Conservation (phyloP, 1,140 invertebrate genomes). For the Penaeus chinensis region DNA sequence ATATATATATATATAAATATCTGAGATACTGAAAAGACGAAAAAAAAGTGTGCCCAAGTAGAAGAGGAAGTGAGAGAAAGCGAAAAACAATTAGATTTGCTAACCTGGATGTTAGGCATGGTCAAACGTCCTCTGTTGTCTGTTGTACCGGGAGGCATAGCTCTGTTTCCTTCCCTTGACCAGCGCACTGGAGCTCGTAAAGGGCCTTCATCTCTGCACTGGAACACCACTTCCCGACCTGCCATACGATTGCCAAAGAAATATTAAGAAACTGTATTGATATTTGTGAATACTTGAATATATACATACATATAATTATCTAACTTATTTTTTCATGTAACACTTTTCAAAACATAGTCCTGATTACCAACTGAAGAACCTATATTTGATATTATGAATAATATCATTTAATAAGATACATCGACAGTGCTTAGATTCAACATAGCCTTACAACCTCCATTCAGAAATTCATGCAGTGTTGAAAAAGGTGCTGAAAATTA, state of each 20-base stretch:
- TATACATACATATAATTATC: constrained; percentile 11
- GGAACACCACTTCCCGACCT: constrained; percentile 91
- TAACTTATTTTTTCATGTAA: not conserved
- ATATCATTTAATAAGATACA: no score
- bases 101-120: constrained; percentile 84
- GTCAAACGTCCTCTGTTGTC: constrained; percentile 83
- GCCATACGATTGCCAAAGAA: constrained; percentile 28
- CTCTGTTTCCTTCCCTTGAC: constrained; percentile 77
- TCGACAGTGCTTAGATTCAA: no score
- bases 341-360: no score
- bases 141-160: constrained; percentile 78
- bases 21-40: constrained; percentile 10
- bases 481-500: no score
- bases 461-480: no score
- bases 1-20: constrained; percentile 4
- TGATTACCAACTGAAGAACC: no score
- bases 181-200: constrained; percentile 81
- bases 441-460: no score
- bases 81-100: constrained; percentile 3
- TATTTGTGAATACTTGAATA: constrained; percentile 9
- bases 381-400: no score
- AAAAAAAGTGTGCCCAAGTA: no score
- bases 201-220: constrained; percentile 88
- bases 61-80: no score
- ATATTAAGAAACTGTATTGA: not conserved